Evolutionary conservation across 2,797 vertebrate species (phyloP).

Genomic region (Gymnothorax reevesii): DNA sequence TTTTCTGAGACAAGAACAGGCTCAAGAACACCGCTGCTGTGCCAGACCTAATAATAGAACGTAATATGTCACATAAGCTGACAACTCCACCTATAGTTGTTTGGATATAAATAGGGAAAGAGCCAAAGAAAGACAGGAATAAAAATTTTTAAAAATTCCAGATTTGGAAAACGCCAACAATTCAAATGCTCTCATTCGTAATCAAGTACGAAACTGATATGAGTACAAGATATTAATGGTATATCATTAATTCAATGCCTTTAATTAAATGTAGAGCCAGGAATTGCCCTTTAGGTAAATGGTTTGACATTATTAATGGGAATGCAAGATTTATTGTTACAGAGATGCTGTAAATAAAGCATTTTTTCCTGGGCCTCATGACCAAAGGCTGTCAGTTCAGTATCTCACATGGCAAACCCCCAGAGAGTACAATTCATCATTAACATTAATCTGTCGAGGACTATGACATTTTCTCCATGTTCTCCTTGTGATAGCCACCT

Average conservation of each 20-base stretch:
- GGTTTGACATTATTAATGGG: background rate
- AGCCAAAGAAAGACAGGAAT: background rate
- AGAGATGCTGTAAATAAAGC: background rate
- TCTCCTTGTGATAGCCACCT: conserved; percentile 41
- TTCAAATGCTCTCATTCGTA: background rate
- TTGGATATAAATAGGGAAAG: conserved; percentile 2
- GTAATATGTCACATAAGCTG: background rate
- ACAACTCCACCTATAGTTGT: background rate
- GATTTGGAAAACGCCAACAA: background rate
- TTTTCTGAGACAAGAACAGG: background rate
- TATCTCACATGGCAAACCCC: background rate
- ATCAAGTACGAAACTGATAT: background rate
- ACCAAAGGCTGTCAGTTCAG: conserved; percentile 14
- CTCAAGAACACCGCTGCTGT: background rate
- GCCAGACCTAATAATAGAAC: background rate
- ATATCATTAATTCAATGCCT: background rate
- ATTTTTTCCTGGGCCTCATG: conserved; percentile 8
- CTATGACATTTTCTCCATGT: conserved; percentile 23
- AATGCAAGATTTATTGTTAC: background rate
- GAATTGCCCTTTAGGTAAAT: background rate
- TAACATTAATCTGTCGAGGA: conserved; percentile 32
- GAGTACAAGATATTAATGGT: background rate
- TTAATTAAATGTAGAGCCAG: background rate
- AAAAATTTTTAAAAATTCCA: too few relatives aligned
- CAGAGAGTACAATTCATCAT: conserved; percentile 36